Evolutionary conservation across 2,888 invertebrate genomes (phyloP).

Genomic region (Lutraria lutraria): DNA sequence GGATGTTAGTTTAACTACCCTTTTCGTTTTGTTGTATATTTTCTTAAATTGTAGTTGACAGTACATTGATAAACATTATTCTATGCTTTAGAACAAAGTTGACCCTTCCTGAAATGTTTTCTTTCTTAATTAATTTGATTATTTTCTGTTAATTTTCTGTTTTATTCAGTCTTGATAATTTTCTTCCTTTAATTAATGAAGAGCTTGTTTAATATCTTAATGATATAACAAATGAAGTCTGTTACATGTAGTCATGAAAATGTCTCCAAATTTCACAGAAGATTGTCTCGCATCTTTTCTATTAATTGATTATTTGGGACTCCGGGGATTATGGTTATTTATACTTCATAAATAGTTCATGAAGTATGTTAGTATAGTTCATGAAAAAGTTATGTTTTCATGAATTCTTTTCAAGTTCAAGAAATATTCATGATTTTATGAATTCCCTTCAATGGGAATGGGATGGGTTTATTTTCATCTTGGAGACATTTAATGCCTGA

Average conservation of each 20-base stretch:
- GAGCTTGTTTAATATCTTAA: conserved; percentile 19
- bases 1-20: neutral
- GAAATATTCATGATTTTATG: no score
- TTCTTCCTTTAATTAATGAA: conserved; percentile 10
- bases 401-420: no score
- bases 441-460: no score
- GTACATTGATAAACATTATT: neutral
- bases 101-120: conserved; percentile 24
- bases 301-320: no score
- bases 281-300: neutral
- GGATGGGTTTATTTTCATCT: neutral
- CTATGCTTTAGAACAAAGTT: conserved; percentile 22
- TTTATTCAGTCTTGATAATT: conserved; percentile 17
- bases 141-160: conserved; percentile 37
- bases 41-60: neutral
- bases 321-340: no score
- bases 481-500: conserved; percentile 14
- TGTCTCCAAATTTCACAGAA: neutral
- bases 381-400: no score
- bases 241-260: neutral
- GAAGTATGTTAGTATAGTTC: no score
- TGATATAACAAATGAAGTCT: neutral
- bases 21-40: neutral
- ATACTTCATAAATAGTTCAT: no score
- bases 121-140: conserved; percentile 28